Conservation (phyloP, 1,140 invertebrate genomes). For the Xylocopa sonorina region DNA sequence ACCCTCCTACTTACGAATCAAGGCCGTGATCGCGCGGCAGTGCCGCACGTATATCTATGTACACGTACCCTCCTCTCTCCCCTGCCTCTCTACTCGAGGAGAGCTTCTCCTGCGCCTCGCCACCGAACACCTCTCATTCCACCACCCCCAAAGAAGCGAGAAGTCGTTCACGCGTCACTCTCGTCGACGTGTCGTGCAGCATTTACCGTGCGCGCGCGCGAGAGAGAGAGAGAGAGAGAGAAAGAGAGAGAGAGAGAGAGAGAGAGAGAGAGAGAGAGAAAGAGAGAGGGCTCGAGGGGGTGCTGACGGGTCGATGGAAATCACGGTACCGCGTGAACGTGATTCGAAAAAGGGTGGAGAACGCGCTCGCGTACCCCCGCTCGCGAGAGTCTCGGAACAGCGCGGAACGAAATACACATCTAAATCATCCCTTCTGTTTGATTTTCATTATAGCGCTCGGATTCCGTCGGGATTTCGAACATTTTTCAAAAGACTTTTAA, state of each 20-base stretch:
- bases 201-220: not conserved
- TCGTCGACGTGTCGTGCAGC: not conserved
- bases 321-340: not conserved
- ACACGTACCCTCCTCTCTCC: not conserved
- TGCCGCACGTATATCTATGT: slow-evolving; percentile 13
- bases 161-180: slow-evolving; percentile 20
- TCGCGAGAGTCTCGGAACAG: no score
- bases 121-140: not conserved
- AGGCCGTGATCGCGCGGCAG: slow-evolving; percentile 10
- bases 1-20: slow-evolving; percentile 32
- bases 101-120: not conserved
- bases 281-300: slow-evolving; percentile 8
- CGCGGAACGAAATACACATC: no score
- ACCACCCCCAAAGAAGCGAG: slow-evolving; percentile 11
- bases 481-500: no score
- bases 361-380: no score
- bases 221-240: no score
- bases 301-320: slow-evolving; percentile 19
- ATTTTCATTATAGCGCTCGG: no score
- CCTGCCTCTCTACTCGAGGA: slow-evolving; percentile 13
- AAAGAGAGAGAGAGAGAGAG: no score
- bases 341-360: not conserved
- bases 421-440: no score
- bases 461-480: no score
- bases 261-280: no score